A percentile compares a stretch with the other conserved stretches of the same genome.
Evolutionary conservation across 2,113 vertebrate species (phyloP).

Genomic region (Scophthalmus maximus): DNA sequence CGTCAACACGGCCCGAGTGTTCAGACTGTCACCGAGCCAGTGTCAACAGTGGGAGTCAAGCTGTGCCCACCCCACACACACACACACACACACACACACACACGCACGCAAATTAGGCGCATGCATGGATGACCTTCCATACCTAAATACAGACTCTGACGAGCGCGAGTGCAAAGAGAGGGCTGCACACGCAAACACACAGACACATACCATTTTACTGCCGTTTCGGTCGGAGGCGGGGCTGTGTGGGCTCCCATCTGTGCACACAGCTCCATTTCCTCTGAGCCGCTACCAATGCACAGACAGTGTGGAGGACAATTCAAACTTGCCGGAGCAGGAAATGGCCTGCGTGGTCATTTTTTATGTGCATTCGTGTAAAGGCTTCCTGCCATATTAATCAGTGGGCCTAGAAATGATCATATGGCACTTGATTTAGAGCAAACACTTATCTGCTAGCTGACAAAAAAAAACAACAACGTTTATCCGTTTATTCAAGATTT

Average conservation of each 20-base stretch:
- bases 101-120: conserved; percentile 38
- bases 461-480: background rate
- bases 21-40: conserved; percentile 67
- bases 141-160: conserved; percentile 54
- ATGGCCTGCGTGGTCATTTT: background rate
- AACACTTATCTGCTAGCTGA: conserved; percentile 5
- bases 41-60: conserved; percentile 70
- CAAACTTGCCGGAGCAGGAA: conserved; percentile 37
- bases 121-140: conserved; percentile 56
- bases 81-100: conserved; percentile 20
- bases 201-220: conserved; percentile 7
- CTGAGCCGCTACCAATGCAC: conserved; percentile 23
- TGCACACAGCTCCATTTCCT: conserved; percentile 60
- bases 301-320: conserved; percentile 21
- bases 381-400: conserved; percentile 57
- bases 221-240: conserved; percentile 23
- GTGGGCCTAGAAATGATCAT: conserved; percentile 17
- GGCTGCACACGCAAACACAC: conserved; percentile 1
- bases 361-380: conserved; percentile 23
- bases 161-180: conserved; percentile 31
- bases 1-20: conserved; percentile 48
- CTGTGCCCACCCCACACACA: conserved; percentile 33
- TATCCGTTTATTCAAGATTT: conserved; percentile 39
- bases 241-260: conserved; percentile 37
- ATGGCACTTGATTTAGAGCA: conserved; percentile 32